These are phyloP conservation scores for Andrena hattorfiana DNA, from an alignment of 2,888 invertebrate genomes.

Conservation along the genomic window DNA sequence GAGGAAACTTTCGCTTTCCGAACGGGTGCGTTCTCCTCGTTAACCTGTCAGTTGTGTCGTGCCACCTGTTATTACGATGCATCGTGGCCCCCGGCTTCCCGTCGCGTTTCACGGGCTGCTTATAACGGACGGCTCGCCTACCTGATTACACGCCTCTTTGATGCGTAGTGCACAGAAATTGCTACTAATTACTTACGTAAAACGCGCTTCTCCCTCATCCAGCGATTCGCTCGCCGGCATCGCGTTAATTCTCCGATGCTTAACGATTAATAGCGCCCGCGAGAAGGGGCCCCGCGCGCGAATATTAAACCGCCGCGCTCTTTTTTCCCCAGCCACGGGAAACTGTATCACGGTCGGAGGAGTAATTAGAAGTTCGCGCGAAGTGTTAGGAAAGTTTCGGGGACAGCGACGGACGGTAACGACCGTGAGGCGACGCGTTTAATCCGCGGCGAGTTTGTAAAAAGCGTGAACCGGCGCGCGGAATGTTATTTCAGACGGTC, in stretches of 20 bases:
- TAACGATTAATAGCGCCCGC: slow-evolving; percentile 25
- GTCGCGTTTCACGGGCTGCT: slow-evolving; percentile 38
- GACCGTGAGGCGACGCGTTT: slow-evolving; percentile 43
- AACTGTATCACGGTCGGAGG: not conserved
- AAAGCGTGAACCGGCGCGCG: slow-evolving; percentile 30
- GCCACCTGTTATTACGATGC: slow-evolving; percentile 65
- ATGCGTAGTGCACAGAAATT: slow-evolving; percentile 38
- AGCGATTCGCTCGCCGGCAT: not conserved
- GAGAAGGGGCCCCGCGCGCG: not conserved
- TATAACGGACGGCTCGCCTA: slow-evolving; percentile 50
- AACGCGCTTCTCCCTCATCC: slow-evolving; percentile 2
- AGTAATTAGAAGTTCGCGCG: slow-evolving; percentile 39
- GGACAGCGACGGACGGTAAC: slow-evolving; percentile 28
- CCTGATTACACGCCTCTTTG: slow-evolving; percentile 51
- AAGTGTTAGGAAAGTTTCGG: slow-evolving; percentile 24
- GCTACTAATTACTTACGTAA: slow-evolving; percentile 36
- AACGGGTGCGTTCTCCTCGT: slow-evolving; percentile 39
- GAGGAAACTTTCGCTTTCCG: slow-evolving; percentile 64
- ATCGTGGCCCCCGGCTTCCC: slow-evolving; percentile 37
- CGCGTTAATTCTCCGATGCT: slow-evolving; percentile 19
- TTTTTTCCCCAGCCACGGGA: not conserved
- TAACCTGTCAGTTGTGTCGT: slow-evolving; percentile 44
- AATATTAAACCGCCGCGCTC: not conserved
- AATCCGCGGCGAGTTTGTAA: slow-evolving; percentile 22
- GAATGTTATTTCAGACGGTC: slow-evolving; percentile 56